Conservation (phyloP, 2,113 vertebrate species). For the Mus pahari region DNA sequence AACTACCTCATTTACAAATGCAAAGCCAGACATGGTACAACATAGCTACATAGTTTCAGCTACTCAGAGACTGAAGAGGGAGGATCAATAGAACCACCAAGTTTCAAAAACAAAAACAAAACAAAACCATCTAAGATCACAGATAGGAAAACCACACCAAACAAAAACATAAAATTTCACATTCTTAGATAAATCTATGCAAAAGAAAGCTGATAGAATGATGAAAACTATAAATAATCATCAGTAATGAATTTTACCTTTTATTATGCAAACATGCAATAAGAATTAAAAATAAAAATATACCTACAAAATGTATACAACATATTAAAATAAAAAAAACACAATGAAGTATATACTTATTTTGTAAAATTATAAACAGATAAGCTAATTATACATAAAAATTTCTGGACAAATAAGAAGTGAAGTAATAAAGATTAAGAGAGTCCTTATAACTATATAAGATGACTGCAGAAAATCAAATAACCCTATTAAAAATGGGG, state of each 20-base stretch:
- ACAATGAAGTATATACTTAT: not conserved
- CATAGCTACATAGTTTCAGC: too few relatives aligned
- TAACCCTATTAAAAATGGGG: too few relatives aligned
- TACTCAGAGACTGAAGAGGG: not conserved
- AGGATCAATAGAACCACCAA: not conserved
- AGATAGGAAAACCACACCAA: too few relatives aligned
- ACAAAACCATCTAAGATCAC: not conserved
- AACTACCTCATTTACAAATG: not conserved
- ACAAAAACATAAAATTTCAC: not conserved
- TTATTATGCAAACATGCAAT: not conserved
- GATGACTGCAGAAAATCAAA: too few relatives aligned
- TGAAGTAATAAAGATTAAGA: not conserved
- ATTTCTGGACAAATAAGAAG: not conserved
- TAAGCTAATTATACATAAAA: not conserved
- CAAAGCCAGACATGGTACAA: not conserved
- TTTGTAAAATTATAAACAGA: not conserved
- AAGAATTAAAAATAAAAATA: not conserved
- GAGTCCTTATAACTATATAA: not conserved
- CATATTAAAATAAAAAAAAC: slow-evolving; percentile 13
- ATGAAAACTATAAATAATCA: not conserved
- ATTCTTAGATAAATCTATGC: not conserved
- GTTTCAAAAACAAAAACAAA: not conserved
- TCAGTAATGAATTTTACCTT: not conserved
- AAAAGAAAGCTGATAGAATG: not conserved
- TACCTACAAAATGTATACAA: not conserved